These are phyloP conservation scores for Odiellus spinosus DNA, from an alignment of 2,888 invertebrate species.

Conservation along the genomic window DNA sequence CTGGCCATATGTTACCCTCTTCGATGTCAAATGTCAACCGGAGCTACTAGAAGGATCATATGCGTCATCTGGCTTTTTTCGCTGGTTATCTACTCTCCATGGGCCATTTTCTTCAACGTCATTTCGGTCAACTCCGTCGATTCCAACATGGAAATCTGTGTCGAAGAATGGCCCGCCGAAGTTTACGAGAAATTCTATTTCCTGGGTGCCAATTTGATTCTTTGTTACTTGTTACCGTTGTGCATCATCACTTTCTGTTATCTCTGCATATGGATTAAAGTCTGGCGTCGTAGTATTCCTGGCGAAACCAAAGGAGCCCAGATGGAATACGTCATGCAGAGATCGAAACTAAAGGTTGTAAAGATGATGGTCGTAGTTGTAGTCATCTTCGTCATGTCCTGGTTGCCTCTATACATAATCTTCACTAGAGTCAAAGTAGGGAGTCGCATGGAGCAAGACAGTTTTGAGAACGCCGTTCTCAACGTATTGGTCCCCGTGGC, in stretches of 20 bases:
- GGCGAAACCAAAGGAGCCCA: constrained; percentile 27
- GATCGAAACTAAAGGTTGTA: constrained; percentile 20
- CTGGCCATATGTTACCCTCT: constrained; percentile 36
- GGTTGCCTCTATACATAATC: constrained; percentile 30
- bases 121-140: constrained; percentile 25
- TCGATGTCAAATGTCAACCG: constrained; percentile 33
- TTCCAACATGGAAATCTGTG: constrained; percentile 16
- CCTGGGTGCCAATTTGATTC: constrained; percentile 18
- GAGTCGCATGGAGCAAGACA: constrained; percentile 11
- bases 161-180: constrained; percentile 20
- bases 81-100: constrained; percentile 34
- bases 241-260: constrained; percentile 21
- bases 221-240: constrained; percentile 22
- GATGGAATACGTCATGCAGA: constrained; percentile 16
- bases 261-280: constrained; percentile 24
- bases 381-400: constrained; percentile 29
- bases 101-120: constrained; percentile 36
- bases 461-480: constrained; percentile 15
- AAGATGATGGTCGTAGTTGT: constrained; percentile 32
- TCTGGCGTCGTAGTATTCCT: constrained; percentile 31
- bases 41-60: constrained; percentile 31
- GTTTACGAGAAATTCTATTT: constrained; percentile 18
- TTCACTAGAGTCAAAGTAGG: constrained; percentile 25
- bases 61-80: constrained; percentile 36
- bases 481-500: constrained; percentile 58